Conservation (phyloP, 2,888 invertebrate species). For the Hypomecis atomaria region DNA sequence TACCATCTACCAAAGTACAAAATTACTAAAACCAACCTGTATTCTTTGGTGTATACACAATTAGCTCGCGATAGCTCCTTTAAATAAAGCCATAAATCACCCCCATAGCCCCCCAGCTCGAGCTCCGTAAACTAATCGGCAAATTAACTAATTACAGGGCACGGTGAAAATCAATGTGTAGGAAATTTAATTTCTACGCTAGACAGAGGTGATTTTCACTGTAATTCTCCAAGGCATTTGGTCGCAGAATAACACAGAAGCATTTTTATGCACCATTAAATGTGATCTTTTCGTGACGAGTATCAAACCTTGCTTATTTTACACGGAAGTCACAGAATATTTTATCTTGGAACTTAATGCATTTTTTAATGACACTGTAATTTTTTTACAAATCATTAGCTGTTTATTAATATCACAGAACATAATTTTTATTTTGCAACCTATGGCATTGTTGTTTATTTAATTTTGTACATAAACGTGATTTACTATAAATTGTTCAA, state of each 20-base stretch:
- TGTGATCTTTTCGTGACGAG: too few species aligned
- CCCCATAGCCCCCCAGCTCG: conserved; percentile 61
- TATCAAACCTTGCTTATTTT: too few species aligned
- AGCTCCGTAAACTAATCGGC: conserved; percentile 73
- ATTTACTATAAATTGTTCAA: too few species aligned
- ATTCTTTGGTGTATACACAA: neutral
- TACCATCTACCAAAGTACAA: neutral
- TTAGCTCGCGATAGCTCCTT: conserved; percentile 36
- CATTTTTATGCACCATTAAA: too few species aligned
- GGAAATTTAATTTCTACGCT: conserved; percentile 73
- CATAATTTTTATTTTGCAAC: too few species aligned
- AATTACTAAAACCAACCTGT: neutral
- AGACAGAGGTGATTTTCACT: conserved; percentile 63
- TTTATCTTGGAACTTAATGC: too few species aligned
- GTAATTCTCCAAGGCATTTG: conserved; percentile 54
- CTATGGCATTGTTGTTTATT: too few species aligned
- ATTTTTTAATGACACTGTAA: too few species aligned
- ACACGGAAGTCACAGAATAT: too few species aligned
- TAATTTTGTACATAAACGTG: too few species aligned
- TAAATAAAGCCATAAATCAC: conserved; percentile 67
- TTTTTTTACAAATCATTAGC: too few species aligned
- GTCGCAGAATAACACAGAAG: conserved; percentile 16
- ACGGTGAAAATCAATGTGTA: conserved; percentile 75
- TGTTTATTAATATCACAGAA: too few species aligned
- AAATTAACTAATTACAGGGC: conserved; percentile 76